Percentiles rank a stretch among this genome's conserved stretches.
These are phyloP conservation scores for Eunapius fragilis DNA, from an alignment of 37 sponge, comb jelly and placozoan genomes.

Conservation along the genomic window DNA sequence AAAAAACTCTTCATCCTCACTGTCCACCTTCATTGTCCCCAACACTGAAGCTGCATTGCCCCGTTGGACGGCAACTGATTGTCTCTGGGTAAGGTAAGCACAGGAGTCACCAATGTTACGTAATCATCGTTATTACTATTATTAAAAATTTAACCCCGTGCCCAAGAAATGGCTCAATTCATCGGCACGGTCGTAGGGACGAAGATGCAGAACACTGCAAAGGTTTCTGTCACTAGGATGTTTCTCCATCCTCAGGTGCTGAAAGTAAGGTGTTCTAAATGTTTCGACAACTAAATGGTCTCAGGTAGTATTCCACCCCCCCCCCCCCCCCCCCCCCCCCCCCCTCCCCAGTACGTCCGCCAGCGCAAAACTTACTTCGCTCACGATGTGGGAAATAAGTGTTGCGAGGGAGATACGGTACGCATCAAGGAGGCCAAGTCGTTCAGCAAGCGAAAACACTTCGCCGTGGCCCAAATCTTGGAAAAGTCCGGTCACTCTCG, in stretches of 20 bases:
- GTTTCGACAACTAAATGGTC: not conserved
- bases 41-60: too few species aligned
- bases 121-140: too few species aligned
- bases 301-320: not conserved
- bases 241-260: conserved; percentile 75
- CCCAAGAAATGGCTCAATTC: conserved; percentile 57
- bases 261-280: conserved; percentile 53
- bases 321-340: too few species aligned
- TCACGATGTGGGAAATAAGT: conserved; percentile 77
- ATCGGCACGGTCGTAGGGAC: conserved; percentile 79
- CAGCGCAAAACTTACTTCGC: conserved; percentile 64
- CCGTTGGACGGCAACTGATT: too few species aligned
- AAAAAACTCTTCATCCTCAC: too few species aligned
- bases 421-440: conserved; percentile 65
- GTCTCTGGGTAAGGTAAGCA: too few species aligned
- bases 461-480: conserved; percentile 2
- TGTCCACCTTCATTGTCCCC: too few species aligned
- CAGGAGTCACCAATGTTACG: too few species aligned
- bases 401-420: conserved; percentile 81
- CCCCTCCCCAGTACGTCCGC: conserved; percentile 25
- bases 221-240: conserved; percentile 74
- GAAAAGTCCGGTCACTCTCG: not conserved
- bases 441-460: conserved; percentile 74
- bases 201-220: conserved; percentile 84
- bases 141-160: not conserved